A percentile compares a stretch with the other conserved stretches of the same genome.
phyloP scores from a whole-genome alignment of 2,888 invertebrate genomes.

The Hemicrepidius hirtus region DNA sequence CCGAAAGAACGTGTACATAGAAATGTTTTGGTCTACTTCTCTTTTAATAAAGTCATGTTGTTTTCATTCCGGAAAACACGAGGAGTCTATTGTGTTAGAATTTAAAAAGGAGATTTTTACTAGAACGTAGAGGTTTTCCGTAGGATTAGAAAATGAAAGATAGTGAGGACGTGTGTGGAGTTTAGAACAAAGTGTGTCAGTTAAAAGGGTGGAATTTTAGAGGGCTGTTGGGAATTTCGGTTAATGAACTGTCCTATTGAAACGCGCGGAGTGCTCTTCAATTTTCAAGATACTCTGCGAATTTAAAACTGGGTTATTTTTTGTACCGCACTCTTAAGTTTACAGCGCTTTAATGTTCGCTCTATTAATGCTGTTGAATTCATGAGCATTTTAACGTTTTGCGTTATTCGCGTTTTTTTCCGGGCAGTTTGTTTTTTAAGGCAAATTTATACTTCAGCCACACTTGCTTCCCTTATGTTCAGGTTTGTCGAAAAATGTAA shows the following conservation, averaged over 20 bases:
- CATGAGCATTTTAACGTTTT: conserved; percentile 31
- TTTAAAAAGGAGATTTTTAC: not conserved
- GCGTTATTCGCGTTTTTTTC: not conserved
- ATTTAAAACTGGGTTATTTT: conserved; percentile 54
- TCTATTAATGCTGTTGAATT: conserved; percentile 45
- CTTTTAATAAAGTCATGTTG: not conserved
- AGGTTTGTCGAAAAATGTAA: conserved; percentile 33
- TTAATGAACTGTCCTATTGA: conserved; percentile 56
- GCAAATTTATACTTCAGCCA: conserved; percentile 8
- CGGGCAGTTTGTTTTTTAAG: not conserved
- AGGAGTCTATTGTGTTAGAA: not conserved
- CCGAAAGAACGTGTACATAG: too few species aligned
- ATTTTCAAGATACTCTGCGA: conserved; percentile 53
- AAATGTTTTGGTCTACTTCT: not conserved
- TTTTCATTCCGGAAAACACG: not conserved
- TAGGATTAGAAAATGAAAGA: conserved; percentile 35
- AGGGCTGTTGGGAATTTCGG: conserved; percentile 57
- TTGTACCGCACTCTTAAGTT: conserved; percentile 48
- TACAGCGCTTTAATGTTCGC: conserved; percentile 46
- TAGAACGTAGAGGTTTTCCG: not conserved
- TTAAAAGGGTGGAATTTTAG: conserved; percentile 55
- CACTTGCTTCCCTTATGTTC: not conserved
- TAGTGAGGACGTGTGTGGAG: conserved; percentile 45
- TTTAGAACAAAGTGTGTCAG: conserved; percentile 50
- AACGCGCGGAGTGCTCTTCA: conserved; percentile 52